Percentiles rank a stretch among this genome's conserved stretches.
Evolutionary conservation across 1,140 invertebrate species (phyloP).

Genomic region (Anoplolepis gracilipes): DNA sequence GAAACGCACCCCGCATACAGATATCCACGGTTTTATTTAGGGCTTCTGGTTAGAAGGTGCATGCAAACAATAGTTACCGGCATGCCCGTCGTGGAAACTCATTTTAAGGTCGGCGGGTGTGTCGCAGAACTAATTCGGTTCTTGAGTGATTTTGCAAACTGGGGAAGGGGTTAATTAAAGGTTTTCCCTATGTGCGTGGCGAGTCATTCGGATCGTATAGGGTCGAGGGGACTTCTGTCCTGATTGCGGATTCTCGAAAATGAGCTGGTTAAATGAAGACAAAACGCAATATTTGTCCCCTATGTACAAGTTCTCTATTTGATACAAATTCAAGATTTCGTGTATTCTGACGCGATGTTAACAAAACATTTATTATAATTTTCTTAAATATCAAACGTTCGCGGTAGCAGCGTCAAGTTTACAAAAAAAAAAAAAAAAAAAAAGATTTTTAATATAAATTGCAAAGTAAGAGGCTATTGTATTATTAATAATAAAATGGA

Average conservation of each 20-base stretch:
- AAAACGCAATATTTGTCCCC: background rate
- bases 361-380: background rate
- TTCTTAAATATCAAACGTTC: background rate
- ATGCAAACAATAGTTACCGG: conserved; percentile 35
- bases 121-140: conserved; percentile 69
- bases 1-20: conserved; percentile 71
- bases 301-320: background rate
- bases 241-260: conserved; percentile 6
- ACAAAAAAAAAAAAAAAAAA: too few species aligned
- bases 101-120: conserved; percentile 73
- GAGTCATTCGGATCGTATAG: conserved; percentile 28
- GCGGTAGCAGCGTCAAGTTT: too few species aligned
- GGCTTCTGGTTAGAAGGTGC: conserved; percentile 72
- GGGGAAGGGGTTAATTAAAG: conserved; percentile 70
- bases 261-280: conserved; percentile 34
- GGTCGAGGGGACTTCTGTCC: background rate
- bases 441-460: too few species aligned
- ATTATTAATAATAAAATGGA: too few species aligned
- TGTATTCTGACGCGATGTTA: background rate
- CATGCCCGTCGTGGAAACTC: conserved; percentile 66
- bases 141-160: conserved; percentile 73
- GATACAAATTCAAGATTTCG: conserved; percentile 8
- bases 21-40: conserved; percentile 74
- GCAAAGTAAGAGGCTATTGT: too few species aligned
- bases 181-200: conserved; percentile 47